A percentile compares a stretch with the other conserved stretches of the same genome.
phyloP scores from a whole-genome alignment of 1,140 invertebrate species.

The Papilio aristodemus region DNA sequence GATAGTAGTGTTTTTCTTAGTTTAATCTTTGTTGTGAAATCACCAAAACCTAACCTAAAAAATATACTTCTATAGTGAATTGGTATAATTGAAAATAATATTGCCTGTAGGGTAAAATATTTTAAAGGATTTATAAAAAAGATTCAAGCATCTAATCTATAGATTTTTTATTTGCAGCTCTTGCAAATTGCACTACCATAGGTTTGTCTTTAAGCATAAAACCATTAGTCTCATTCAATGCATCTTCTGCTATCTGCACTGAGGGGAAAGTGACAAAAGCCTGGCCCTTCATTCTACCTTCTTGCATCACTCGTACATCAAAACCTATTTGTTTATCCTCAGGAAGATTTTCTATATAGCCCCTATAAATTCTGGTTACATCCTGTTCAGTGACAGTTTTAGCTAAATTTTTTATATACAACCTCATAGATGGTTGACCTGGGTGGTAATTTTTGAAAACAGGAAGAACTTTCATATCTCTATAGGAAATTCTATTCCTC shows the following conservation, averaged over 20 bases:
- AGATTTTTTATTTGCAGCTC: constrained; percentile 79
- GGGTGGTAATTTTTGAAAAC: constrained; percentile 94
- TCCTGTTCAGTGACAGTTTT: constrained; percentile 89
- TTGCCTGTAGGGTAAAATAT: too few species aligned
- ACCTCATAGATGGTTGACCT: constrained; percentile 89
- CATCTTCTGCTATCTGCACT: constrained; percentile 86
- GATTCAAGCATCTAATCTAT: constrained; percentile 47
- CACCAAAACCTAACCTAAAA: too few species aligned
- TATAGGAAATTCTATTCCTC: constrained; percentile 85
- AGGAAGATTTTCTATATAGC: constrained; percentile 80
- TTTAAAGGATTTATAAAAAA: neutral
- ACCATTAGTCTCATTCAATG: constrained; percentile 93
- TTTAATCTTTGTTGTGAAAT: too few species aligned
- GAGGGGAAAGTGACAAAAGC: constrained; percentile 92
- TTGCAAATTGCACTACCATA: constrained; percentile 94
- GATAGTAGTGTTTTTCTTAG: too few species aligned
- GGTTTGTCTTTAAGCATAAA: constrained; percentile 93
- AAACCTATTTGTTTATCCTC: constrained; percentile 83
- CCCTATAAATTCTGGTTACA: constrained; percentile 89
- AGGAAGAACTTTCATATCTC: constrained; percentile 88
- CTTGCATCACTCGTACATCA: constrained; percentile 94
- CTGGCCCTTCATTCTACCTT: constrained; percentile 97
- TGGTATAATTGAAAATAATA: too few species aligned
- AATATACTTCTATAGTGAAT: too few species aligned
- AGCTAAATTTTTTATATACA: constrained; percentile 96